phyloP scores from a whole-genome alignment of 2,888 invertebrate genomes.

The Drosophila fungiperda region DNA sequence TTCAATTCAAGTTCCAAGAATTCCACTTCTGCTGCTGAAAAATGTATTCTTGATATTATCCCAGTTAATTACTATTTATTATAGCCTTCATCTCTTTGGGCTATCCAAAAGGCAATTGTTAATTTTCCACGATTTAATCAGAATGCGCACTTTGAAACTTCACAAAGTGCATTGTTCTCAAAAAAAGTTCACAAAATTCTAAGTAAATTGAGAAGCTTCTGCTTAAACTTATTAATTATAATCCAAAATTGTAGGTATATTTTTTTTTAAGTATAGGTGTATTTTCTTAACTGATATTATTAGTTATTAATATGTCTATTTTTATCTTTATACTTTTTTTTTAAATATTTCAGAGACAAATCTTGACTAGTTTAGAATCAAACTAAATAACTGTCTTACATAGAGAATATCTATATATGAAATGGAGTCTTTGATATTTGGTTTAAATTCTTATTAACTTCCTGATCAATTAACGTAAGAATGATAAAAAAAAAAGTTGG shows the following conservation, averaged over 20 bases:
- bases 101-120: background rate
- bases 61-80: background rate
- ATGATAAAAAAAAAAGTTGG: constrained; percentile 29
- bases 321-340: background rate
- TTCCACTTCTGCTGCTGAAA: background rate
- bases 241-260: background rate
- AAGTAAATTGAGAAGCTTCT: background rate
- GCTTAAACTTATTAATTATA: background rate
- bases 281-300: background rate
- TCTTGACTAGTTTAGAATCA: background rate
- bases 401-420: background rate
- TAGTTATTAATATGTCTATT: background rate
- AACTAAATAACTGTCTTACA: background rate
- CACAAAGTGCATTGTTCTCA: background rate
- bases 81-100: background rate
- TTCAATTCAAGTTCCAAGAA: background rate
- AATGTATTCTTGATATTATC: too few species aligned
- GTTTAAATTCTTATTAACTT: background rate
- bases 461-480: constrained; percentile 29
- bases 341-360: background rate
- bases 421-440: constrained; percentile 2
- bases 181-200: background rate
- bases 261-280: background rate
- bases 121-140: background rate
- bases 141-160: background rate